Conservation (phyloP, 1,140 invertebrate species). For the Proales similis region DNA sequence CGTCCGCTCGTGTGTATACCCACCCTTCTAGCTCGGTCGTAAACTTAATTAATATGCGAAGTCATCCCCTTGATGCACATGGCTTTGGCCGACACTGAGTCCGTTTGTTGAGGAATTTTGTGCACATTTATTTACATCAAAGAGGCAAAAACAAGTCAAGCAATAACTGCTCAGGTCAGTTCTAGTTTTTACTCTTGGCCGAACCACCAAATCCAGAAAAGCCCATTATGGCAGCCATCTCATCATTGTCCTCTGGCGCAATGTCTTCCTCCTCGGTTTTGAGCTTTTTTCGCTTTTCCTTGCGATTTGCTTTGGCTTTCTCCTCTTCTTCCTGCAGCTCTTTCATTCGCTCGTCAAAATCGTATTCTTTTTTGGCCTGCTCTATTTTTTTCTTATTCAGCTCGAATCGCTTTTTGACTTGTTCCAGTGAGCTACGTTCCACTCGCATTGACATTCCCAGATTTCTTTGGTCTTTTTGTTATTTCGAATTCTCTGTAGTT, state of each 20-base stretch:
- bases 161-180: too few relatives aligned
- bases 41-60: too few relatives aligned
- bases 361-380: constrained; percentile 92
- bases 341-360: constrained; percentile 77
- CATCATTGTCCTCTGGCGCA: constrained; percentile 56
- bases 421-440: constrained; percentile 84
- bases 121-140: too few relatives aligned
- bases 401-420: constrained; percentile 88
- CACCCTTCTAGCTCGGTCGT: too few relatives aligned
- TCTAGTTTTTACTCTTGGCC: neutral
- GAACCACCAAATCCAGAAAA: constrained; percentile 79
- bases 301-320: constrained; percentile 79
- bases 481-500: constrained; percentile 25
- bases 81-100: too few relatives aligned
- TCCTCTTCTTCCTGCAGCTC: constrained; percentile 95
- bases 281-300: constrained; percentile 78
- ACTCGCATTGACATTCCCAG: constrained; percentile 99
- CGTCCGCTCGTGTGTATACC: too few relatives aligned
- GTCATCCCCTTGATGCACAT: too few relatives aligned
- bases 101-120: too few relatives aligned
- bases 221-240: constrained; percentile 91
- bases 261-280: constrained; percentile 63
- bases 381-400: constrained; percentile 85
- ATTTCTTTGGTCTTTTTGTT: constrained; percentile 77
- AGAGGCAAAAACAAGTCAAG: too few relatives aligned